Conservation (phyloP, 2,113 vertebrate species). For the Chrysochloris asiatica region DNA sequence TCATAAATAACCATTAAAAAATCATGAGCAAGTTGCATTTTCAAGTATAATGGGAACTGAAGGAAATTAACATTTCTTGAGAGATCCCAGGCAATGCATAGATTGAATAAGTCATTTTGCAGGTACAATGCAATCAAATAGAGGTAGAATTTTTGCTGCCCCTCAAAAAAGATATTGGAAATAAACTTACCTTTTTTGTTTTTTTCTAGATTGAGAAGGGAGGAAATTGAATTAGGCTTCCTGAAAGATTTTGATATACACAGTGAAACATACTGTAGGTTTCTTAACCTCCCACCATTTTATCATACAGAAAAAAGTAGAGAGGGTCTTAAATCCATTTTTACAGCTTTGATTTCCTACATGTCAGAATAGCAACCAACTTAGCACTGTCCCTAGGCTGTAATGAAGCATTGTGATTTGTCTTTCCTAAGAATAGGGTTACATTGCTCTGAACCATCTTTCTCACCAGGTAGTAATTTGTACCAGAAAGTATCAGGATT, state of each 20-base stretch:
- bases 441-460: neutral
- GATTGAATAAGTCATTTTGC: neutral
- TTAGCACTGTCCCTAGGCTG: neutral
- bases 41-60: neutral
- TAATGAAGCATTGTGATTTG: neutral
- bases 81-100: neutral
- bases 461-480: neutral
- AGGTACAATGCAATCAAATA: neutral
- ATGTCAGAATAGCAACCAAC: neutral
- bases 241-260: neutral
- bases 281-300: constrained; percentile 30
- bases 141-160: neutral
- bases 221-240: neutral
- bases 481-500: constrained; percentile 7
- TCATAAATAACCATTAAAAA: constrained; percentile 37
- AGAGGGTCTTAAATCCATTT: constrained; percentile 10
- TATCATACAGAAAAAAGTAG: neutral
- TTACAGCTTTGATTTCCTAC: neutral
- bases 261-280: neutral
- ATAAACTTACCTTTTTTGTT: too few species aligned
- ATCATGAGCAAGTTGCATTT: neutral
- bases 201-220: neutral
- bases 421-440: neutral
- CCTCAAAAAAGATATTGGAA: constrained; percentile 8
- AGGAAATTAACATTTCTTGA: constrained; percentile 6